Conservation (phyloP, 2,888 invertebrate genomes). For the Rhagium mordax region DNA sequence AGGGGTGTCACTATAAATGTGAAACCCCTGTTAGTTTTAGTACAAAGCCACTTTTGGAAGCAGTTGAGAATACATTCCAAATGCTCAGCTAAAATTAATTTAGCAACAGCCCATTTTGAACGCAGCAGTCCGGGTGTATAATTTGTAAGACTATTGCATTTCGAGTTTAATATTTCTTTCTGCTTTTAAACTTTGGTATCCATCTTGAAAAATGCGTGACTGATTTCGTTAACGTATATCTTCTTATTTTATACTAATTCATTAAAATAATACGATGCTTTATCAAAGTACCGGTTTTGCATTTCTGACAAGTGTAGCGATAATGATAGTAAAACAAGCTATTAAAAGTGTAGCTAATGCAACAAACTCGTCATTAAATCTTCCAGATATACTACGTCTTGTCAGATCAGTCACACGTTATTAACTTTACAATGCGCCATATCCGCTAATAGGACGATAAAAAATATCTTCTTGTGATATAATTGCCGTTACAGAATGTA, state of each 20-base stretch:
- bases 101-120: too few species aligned
- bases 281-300: constrained; percentile 7
- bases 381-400: neutral
- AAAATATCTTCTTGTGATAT: neutral
- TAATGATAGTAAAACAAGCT: neutral
- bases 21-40: too few species aligned
- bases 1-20: too few species aligned
- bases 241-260: neutral
- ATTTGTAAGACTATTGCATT: too few species aligned
- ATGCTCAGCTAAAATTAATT: too few species aligned
- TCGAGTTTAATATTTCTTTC: too few species aligned
- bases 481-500: neutral
- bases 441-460: neutral
- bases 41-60: too few species aligned
- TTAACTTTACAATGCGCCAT: constrained; percentile 2
- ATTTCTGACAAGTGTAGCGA: constrained; percentile 4
- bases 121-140: too few species aligned
- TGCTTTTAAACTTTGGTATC: neutral
- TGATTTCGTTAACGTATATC: too few species aligned
- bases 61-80: too few species aligned
- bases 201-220: neutral
- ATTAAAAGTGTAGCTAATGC: constrained; percentile 4
- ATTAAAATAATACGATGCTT: neutral
- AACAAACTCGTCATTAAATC: neutral
- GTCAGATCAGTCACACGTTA: constrained; percentile 10